Evolutionary conservation across 2,113 vertebrate genomes (phyloP), one percentile per base, ranked within the genome.

Genomic region (Oostethus manadensis): DNA sequence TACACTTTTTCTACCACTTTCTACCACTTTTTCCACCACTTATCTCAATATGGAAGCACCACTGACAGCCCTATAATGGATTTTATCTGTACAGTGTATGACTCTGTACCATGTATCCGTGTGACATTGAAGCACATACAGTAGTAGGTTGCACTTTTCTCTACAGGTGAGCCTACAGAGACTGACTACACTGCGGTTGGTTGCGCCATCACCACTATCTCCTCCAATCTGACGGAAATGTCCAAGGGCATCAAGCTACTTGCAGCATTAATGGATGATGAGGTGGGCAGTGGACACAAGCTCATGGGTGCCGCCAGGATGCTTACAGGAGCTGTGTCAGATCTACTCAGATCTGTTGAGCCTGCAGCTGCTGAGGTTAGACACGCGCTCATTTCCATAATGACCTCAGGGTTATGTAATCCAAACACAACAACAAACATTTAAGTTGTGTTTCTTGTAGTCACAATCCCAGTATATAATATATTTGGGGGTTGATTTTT

Each of bases 161-260:
- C 51, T 56, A 2, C 86, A 99, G 97, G 96, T 66, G 96, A 99
- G 81, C 97, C 97, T 0, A 91, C 92, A 3, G 94, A 99, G 78
- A 99, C 96, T 0, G 96, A 99, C 79, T 99, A 99, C 81, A 98
- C 96, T 0, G 97, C 96, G 0, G 97, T 99, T 77, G 97, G 97
- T 33, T 99, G 97, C 22, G 97, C 97, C 15, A 98, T 99, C 83
- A 98, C 97, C 60, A 98, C 97, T 57, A 99, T 99, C 79, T 98
- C 96, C 47, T 99, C 97, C 73, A 99, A 99, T 88, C 91, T 99
- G 79, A 98, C 94, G 0, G 96, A 99, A 82, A 99, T 99, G 97
- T 99, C 97, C 59, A 96, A 92, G 83, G 97, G 97, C 0, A 96
- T 99, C 76, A 97, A 95, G 79, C 87, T 99, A 38, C 89, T 99